Base-by-base conservation (phyloP, 2,113 vertebrate genomes). In the Glaucidium brasilianum region DNA sequence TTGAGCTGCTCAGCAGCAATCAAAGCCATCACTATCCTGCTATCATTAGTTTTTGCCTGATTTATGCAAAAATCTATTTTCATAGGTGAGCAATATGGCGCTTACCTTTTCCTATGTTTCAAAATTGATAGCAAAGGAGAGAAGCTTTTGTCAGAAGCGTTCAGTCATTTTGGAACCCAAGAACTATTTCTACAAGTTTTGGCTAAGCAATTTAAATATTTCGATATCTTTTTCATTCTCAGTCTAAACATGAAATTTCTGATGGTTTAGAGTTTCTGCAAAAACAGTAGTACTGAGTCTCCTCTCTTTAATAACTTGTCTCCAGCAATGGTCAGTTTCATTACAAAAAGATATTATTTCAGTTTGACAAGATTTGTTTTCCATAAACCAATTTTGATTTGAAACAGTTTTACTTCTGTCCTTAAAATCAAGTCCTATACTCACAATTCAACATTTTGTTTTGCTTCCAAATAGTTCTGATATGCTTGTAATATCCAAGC, bases 11-110 rank as follows among this genome's bases (percentile, higher is more conserved):
- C 77, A 82, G 85, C 78, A 76, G 66, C 78, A 76, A 90, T 82
- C 71, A 88, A 89, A 95, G 60, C 75, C 74, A 66, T 43, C 49
- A 21, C 49, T 58, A 76, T 63, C 75, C 85, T 85, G 41, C n/a
- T 92, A 32, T 55, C 85, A 77, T 62, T 75, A 86, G 59, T 7
- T 95, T 95, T 83, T 87, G 55, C 32, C 9, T 92, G 52, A 66
- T 88, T 84, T 93, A 96, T 95, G 90, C 76, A 93, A 93, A 96
- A 80, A 75, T 30, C 8, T 26, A 75, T 88, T 88, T 52, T 74
- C 76, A 62, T 47, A 27, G 35, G 35, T 50, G 21, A 95, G 56
- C 12, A 72, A 50, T n/a, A 60, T 2, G 19, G 49, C 71, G 49
- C 30, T 66, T 79, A 71, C 47, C 37, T 78, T 85, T 63, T 66